phyloP scores from a whole-genome alignment of 2,113 vertebrate genomes.

The Tychaedon coryphoeus region DNA sequence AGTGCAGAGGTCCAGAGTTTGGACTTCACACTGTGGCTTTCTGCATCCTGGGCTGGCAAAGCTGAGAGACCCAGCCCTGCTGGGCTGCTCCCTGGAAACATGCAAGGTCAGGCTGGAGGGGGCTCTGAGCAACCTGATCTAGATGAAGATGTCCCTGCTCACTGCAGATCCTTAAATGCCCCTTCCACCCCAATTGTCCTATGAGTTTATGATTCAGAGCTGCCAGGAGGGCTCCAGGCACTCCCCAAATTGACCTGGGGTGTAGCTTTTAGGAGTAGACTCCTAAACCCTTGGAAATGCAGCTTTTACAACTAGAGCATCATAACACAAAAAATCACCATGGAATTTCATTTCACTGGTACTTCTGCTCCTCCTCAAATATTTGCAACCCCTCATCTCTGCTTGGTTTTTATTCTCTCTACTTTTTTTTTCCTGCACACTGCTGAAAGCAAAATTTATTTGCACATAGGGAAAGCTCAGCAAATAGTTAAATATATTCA shows the following conservation, averaged over 20 bases:
- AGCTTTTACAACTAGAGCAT: not conserved
- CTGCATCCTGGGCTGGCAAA: not conserved
- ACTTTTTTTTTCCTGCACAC: not conserved
- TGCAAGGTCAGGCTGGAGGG: not conserved
- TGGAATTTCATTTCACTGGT: not conserved
- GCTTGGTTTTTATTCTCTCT: not conserved
- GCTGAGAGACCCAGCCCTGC: not conserved
- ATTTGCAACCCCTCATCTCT: not conserved
- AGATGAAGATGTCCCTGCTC: not conserved
- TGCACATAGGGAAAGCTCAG: not conserved
- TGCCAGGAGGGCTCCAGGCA: not conserved
- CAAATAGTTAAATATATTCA: not conserved
- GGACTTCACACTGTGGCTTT: not conserved
- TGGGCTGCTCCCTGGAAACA: not conserved
- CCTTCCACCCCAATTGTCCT: not conserved
- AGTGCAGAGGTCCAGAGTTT: not conserved
- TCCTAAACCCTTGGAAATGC: not conserved
- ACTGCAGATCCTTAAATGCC: not conserved
- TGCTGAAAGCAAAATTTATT: not conserved
- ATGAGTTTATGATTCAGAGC: not conserved
- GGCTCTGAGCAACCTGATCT: not conserved
- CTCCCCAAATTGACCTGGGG: fast-evolving
- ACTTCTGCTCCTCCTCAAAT: not conserved
- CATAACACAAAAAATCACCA: not conserved
- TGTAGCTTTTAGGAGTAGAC: not conserved